These are phyloP conservation scores for Melanostoma mellinum DNA, from an alignment of 2,888 invertebrate genomes.

Conservation along the genomic window DNA sequence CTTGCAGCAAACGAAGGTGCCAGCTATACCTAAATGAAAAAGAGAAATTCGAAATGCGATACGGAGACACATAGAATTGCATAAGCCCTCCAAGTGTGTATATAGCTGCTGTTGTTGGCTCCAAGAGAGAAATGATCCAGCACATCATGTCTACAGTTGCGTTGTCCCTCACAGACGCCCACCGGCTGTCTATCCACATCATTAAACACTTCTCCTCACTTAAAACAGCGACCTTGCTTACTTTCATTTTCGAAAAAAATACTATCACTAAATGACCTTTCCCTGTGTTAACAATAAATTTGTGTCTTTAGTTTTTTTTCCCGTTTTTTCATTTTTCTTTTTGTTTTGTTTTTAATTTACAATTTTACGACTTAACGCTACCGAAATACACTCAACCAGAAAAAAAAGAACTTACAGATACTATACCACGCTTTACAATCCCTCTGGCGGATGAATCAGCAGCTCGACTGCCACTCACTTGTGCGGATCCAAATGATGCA, in stretches of 20 bases:
- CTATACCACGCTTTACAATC: slow-evolving; percentile 18
- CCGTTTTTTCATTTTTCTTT: slow-evolving; percentile 3
- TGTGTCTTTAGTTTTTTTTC: slow-evolving; percentile 16
- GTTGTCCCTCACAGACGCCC: slow-evolving; percentile 34
- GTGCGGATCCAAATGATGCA: slow-evolving; percentile 57
- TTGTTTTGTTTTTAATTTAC: slow-evolving; percentile 26
- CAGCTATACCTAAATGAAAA: slow-evolving; percentile 47
- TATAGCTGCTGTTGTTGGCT: slow-evolving; percentile 8
- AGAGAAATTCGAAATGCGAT: slow-evolving; percentile 70
- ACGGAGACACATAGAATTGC: slow-evolving; percentile 47
- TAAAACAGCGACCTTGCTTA: slow-evolving; percentile 63
- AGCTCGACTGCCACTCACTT: slow-evolving; percentile 53
- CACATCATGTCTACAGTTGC: slow-evolving; percentile 52
- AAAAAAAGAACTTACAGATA: slow-evolving; percentile 44
- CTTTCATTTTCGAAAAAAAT: slow-evolving; percentile 66
- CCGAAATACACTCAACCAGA: slow-evolving; percentile 55
- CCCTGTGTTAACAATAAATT: slow-evolving; percentile 66
- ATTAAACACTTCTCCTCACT: slow-evolving; percentile 30
- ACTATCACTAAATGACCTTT: slow-evolving; percentile 69
- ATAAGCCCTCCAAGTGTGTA: slow-evolving; percentile 55
- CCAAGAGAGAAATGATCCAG: slow-evolving; percentile 62
- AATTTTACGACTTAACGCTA: slow-evolving; percentile 58
- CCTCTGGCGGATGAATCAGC: slow-evolving; percentile 62
- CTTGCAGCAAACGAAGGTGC: slow-evolving; percentile 26
- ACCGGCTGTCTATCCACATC: slow-evolving; percentile 26